A percentile compares a stretch with the other conserved stretches of the same genome.
Evolutionary conservation across 2,888 invertebrate species (phyloP).

Genomic region (Drosophila planitibia): DNA sequence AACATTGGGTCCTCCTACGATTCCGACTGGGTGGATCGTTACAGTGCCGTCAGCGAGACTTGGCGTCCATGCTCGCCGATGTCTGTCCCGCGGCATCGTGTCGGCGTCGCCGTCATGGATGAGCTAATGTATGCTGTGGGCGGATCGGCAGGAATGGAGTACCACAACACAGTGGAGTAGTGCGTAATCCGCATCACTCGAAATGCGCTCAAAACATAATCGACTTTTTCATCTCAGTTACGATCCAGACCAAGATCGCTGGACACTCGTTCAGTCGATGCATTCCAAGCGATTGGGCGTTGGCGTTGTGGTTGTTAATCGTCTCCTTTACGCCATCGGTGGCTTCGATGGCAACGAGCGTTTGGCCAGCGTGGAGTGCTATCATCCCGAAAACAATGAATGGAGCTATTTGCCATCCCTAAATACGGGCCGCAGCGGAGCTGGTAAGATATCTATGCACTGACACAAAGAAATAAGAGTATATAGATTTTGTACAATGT

Average conservation of each 20-base stretch:
- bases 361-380: slow-evolving; percentile 93
- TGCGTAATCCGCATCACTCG: slow-evolving; percentile 83
- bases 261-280: slow-evolving; percentile 89
- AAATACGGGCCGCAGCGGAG: slow-evolving; percentile 92
- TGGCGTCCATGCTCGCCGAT: slow-evolving; percentile 95
- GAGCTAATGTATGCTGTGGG: slow-evolving; percentile 96
- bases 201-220: neutral
- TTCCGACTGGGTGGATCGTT: slow-evolving; percentile 92
- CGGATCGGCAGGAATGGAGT: slow-evolving; percentile 93
- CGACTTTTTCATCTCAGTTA: slow-evolving; percentile 86
- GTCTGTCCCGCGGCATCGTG: slow-evolving; percentile 94
- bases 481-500: neutral
- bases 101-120: slow-evolving; percentile 97
- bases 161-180: slow-evolving; percentile 96
- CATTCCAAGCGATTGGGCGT: slow-evolving; percentile 88
- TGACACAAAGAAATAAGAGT: neutral
- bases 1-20: slow-evolving; percentile 94
- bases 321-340: slow-evolving; percentile 93
- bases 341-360: slow-evolving; percentile 94
- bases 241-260: slow-evolving; percentile 88
- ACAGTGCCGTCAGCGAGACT: slow-evolving; percentile 93
- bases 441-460: slow-evolving; percentile 87
- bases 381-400: slow-evolving; percentile 96
- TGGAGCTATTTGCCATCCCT: slow-evolving; percentile 94
- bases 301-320: slow-evolving; percentile 92